These are phyloP conservation scores for Alligator sinensis DNA, from an alignment of 2,113 vertebrate species.

Conservation along the genomic window DNA sequence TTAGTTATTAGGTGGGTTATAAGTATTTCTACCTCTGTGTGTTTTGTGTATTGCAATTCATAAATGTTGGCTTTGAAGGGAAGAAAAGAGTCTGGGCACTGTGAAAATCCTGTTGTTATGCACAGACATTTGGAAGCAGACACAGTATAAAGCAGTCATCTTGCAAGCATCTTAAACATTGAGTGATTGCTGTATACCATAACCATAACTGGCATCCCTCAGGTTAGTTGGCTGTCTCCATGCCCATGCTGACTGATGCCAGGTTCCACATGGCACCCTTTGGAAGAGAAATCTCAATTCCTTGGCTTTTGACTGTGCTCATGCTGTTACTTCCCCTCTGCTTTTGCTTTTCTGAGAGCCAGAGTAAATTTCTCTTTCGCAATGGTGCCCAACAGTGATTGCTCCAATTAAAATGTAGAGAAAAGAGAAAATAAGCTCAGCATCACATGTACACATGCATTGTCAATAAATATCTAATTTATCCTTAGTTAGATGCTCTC, in stretches of 20 bases:
- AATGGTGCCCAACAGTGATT: background rate
- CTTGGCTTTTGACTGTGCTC: background rate
- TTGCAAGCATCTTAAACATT: background rate
- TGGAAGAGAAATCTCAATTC: accelerated
- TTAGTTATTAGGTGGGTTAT: background rate
- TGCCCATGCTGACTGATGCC: background rate
- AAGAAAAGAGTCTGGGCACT: background rate
- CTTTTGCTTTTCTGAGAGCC: background rate
- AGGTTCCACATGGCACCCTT: background rate
- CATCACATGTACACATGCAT: background rate
- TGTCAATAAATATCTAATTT: background rate
- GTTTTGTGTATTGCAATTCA: background rate
- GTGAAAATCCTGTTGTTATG: background rate
- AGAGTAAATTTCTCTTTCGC: background rate
- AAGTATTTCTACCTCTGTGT: background rate
- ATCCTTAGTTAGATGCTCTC: background rate
- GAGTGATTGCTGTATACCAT: accelerated
- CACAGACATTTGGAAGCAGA: background rate
- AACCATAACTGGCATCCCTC: background rate
- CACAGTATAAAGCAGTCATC: accelerated
- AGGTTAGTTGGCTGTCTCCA: background rate
- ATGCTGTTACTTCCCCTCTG: accelerated
- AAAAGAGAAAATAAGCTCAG: background rate
- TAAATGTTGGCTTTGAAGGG: background rate
- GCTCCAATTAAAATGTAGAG: background rate